phyloP scores from a whole-genome alignment of 2,797 vertebrate species.

The Acridotheres tristis region DNA sequence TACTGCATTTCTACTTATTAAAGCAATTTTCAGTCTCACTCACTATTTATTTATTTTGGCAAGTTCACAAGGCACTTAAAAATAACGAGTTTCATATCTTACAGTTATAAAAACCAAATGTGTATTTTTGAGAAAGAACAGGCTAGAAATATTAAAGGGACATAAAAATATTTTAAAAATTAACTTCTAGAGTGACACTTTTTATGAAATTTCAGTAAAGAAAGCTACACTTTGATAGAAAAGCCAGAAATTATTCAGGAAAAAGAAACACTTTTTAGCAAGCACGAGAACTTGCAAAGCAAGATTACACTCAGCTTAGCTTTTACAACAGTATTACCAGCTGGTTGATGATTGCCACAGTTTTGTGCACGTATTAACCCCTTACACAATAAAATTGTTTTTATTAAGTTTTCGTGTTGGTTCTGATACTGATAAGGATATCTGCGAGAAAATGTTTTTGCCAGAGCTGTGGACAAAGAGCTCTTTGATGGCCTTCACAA shows the following conservation, averaged over 20 bases:
- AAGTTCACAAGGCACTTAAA: neutral
- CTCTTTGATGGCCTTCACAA: slow-evolving; percentile 81
- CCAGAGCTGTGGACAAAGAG: slow-evolving; percentile 82
- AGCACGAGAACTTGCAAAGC: neutral
- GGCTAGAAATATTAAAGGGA: neutral
- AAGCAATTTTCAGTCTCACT: neutral
- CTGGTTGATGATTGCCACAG: neutral
- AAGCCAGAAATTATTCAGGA: neutral
- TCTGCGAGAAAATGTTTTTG: slow-evolving; percentile 76
- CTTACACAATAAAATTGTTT: slow-evolving; percentile 36
- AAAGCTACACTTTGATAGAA: neutral
- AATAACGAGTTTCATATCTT: neutral
- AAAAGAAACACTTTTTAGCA: neutral
- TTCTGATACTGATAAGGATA: slow-evolving; percentile 79
- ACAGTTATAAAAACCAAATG: neutral
- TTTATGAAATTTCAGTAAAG: neutral
- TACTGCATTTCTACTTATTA: neutral
- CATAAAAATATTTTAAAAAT: neutral
- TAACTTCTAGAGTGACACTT: neutral
- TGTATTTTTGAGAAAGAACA: neutral
- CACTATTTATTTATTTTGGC: neutral
- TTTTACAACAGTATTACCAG: neutral
- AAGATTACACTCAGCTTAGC: neutral
- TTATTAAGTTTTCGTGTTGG: slow-evolving; percentile 60
- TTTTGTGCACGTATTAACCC: slow-evolving; percentile 8